phyloP scores from a whole-genome alignment of 1,140 invertebrate species.

The Atta cephalotes region DNA sequence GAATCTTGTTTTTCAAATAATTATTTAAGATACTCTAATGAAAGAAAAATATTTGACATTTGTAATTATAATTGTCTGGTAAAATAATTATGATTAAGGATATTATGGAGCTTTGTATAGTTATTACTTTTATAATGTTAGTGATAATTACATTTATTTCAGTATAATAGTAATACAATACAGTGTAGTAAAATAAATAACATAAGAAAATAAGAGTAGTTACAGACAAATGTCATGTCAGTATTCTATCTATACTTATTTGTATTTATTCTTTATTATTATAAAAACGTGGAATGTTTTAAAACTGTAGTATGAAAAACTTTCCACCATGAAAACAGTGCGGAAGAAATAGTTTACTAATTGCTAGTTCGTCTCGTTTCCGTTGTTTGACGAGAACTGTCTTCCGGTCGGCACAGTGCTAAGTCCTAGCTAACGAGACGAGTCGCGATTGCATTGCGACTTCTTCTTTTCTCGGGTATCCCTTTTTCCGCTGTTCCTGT shows the following conservation, averaged over 20 bases:
- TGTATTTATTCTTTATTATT: background rate
- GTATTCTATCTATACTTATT: background rate
- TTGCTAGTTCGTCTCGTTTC: conserved; percentile 36
- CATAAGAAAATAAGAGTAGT: no score
- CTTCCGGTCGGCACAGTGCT: conserved; percentile 9
- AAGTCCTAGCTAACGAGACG: conserved; percentile 65
- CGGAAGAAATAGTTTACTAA: conserved; percentile 46
- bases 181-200: background rate
- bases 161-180: no score
- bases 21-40: background rate
- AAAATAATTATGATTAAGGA: no score
- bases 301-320: background rate
- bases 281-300: background rate
- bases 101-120: no score
- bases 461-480: conserved; percentile 23
- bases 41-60: no score
- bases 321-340: background rate
- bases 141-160: no score
- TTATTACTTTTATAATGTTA: no score
- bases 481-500: conserved; percentile 43
- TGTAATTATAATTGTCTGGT: no score
- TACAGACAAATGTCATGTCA: background rate
- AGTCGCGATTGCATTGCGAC: conserved; percentile 50
- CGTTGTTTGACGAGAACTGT: conserved; percentile 52
- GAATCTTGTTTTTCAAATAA: conserved; percentile 1